These are phyloP conservation scores for Zaprionus bogoriensis DNA, from an alignment of 2,888 invertebrate genomes.

Conservation along the genomic window DNA sequence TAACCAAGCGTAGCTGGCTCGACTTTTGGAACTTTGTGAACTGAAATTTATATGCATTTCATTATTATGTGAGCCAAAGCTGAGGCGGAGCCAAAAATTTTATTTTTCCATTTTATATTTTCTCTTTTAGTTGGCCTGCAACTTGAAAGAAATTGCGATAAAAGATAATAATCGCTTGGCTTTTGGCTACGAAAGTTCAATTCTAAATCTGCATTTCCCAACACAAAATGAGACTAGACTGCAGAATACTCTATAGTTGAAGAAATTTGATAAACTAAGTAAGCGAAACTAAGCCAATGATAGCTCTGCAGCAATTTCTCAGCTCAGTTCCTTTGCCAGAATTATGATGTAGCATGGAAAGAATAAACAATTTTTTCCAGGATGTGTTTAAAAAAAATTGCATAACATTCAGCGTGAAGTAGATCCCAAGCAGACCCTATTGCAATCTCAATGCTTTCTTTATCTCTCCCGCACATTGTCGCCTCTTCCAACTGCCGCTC, in stretches of 20 bases:
- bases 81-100: not conserved
- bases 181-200: not conserved
- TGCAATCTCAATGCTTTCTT: no score
- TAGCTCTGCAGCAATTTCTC: no score
- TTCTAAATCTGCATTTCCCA: constrained; percentile 47
- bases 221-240: constrained; percentile 26
- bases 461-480: no score
- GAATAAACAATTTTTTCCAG: no score
- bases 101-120: not conserved
- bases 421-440: no score
- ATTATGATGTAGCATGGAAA: no score
- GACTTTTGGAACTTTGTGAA: constrained; percentile 1
- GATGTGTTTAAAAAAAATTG: no score
- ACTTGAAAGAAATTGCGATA: constrained; percentile 2
- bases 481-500: no score
- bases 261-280: not conserved
- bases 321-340: no score
- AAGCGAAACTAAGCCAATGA: no score
- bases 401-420: no score
- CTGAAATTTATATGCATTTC: constrained; percentile 12
- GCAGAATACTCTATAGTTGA: not conserved
- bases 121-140: not conserved
- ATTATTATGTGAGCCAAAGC: constrained; percentile 3
- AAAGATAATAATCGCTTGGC: constrained; percentile 14
- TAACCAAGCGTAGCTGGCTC: no score